Percentiles rank a stretch among this genome's conserved stretches.
These are phyloP conservation scores for Phyllotreta striolata DNA, from an alignment of 2,888 invertebrate species.

Conservation along the genomic window DNA sequence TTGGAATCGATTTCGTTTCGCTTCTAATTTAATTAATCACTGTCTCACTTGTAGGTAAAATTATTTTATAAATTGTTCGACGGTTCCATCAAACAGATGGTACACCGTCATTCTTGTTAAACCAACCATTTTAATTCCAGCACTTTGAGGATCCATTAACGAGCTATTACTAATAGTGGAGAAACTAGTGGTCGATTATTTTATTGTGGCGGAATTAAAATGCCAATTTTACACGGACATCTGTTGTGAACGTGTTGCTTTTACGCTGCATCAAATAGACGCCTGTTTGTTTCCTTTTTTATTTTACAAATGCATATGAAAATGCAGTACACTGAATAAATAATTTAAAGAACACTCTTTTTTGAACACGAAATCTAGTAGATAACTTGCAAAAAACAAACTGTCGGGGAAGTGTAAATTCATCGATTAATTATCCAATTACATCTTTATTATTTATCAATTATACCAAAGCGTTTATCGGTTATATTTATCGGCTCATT, in stretches of 20 bases:
- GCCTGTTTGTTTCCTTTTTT: not conserved
- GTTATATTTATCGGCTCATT: too few relatives aligned
- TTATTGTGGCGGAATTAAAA: constrained; percentile 24
- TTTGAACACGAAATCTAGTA: too few relatives aligned
- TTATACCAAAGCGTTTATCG: too few relatives aligned
- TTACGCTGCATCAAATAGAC: constrained; percentile 2
- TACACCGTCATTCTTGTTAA: constrained; percentile 21
- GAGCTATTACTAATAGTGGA: constrained; percentile 23
- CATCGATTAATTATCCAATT: too few relatives aligned
- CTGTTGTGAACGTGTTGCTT: constrained; percentile 15
- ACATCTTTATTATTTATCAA: too few relatives aligned
- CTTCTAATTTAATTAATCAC: constrained; percentile 18
- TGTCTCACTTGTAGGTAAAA: constrained; percentile 14
- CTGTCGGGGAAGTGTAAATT: too few relatives aligned
- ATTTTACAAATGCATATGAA: too few relatives aligned
- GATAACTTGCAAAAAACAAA: too few relatives aligned
- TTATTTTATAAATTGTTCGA: constrained; percentile 21
- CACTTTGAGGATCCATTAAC: constrained; percentile 26
- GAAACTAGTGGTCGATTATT: constrained; percentile 30
- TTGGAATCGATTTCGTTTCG: too few relatives aligned
- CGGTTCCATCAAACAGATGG: constrained; percentile 22
- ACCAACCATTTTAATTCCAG: constrained; percentile 21
- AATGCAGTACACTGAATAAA: too few relatives aligned
- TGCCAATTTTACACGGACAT: constrained; percentile 28
- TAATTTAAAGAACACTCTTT: too few relatives aligned